Percentiles rank a stretch among this genome's conserved stretches.
phyloP scores from a whole-genome alignment of 2,888 invertebrate species.

The Drosophila setosimentum region DNA sequence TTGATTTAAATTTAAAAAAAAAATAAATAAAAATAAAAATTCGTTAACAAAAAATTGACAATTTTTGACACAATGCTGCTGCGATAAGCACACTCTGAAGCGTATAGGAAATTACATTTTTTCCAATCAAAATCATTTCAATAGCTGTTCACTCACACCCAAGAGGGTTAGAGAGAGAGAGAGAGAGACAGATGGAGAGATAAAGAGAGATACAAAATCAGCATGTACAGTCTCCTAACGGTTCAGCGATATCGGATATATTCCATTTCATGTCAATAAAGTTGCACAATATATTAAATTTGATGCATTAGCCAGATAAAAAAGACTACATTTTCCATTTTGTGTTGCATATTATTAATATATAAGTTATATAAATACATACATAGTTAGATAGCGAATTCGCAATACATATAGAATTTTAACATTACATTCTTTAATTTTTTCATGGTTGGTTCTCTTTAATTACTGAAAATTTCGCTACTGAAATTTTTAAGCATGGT shows the following conservation, averaged over 20 bases:
- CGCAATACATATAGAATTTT: not conserved
- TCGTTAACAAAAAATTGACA: conserved; percentile 53
- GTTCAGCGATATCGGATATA: conserved; percentile 27
- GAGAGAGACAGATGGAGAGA: not conserved
- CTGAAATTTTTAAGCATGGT: accelerated
- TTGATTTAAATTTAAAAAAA: conserved; percentile 69
- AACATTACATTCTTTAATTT: not conserved
- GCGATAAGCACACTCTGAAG: conserved; percentile 75
- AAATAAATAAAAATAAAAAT: conserved; percentile 13
- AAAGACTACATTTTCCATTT: not conserved
- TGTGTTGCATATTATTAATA: not conserved
- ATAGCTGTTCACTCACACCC: conserved; percentile 66
- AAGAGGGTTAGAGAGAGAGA: not conserved
- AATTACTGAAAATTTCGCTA: not conserved
- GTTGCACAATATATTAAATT: conserved; percentile 24
- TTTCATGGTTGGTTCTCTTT: not conserved
- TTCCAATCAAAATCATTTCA: conserved; percentile 84
- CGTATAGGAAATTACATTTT: conserved; percentile 84
- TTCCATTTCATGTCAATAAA: conserved; percentile 52
- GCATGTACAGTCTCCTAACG: conserved; percentile 13
- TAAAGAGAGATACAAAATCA: conserved; percentile 31
- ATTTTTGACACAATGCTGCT: conserved; percentile 70
- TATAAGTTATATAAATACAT: not conserved
- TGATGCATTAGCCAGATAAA: conserved; percentile 15
- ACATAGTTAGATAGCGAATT: not conserved